Base-by-base conservation (phyloP, 2,113 vertebrate genomes). In the Carassius carassius region DNA sequence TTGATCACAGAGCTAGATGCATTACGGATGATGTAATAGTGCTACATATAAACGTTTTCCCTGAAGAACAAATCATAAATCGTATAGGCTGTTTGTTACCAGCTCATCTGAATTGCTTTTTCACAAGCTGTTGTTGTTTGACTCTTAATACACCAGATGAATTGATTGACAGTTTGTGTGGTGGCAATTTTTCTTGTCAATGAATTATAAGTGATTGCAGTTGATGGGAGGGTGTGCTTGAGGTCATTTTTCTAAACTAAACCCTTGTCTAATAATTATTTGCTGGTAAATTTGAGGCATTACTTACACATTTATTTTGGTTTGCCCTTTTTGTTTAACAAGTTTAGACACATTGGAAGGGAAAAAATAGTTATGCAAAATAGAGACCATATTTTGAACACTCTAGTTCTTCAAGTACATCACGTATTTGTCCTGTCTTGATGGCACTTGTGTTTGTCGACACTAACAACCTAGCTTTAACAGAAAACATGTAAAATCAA, bases 161-260 rank as follows among this genome's bases (percentile, higher is more conserved):
- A 47, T 47, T 23, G 41, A 63, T 29, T 79, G 58, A 79, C 78
- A 79, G 7, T 63, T 47, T 78, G 37, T 47, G 58, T 47, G 58
- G 78, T 65, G 58, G n/a, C 47, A 12, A 65, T 80, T 65, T 80
- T 80, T 16, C 37, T 65, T 63, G n/a, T 81, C 62, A 69, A 17
- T 81, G 41, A 69, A 81, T 69, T 81, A 65, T 81, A 69, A n/a
- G 23, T 69, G 35, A 65, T 63, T 80, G 58, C 44, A 35, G 10
- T 29, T 51, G 44, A 79, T 63, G 62, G 54, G 62, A 81, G 62
- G 41, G 23, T 69, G 35, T 80, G 78, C 25, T 32, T 49, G 17
- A 69, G 19, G 62, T 54, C 79, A 51, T 62, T 62, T 44, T 77
- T 77, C 29, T 35, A 54, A 23, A 78, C 62, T 69, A 29, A 69